A percentile compares a stretch with the other conserved stretches of the same genome.
Conservation (phyloP, 2,888 invertebrate genomes). For the Eumacrocentrus americanus region DNA sequence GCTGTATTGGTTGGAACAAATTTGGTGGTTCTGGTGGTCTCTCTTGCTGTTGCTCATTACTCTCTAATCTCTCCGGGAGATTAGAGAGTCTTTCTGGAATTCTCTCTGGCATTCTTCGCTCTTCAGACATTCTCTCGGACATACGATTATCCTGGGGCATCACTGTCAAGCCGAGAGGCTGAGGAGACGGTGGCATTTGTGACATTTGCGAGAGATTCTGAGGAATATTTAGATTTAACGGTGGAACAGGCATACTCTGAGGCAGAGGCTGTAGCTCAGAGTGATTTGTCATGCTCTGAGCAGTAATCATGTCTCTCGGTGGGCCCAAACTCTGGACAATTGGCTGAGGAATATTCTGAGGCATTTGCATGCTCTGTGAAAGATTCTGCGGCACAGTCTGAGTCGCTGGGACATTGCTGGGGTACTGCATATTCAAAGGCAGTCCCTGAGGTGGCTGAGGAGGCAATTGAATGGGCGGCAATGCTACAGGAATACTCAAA, state of each 20-base stretch:
- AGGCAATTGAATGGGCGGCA: constrained; percentile 40
- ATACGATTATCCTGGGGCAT: constrained; percentile 46
- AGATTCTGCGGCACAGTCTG: constrained; percentile 57
- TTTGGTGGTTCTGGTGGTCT: constrained; percentile 40
- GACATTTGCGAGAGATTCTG: constrained; percentile 55
- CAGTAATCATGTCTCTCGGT: constrained; percentile 32
- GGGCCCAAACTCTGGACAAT: constrained; percentile 31
- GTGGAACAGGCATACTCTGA: constrained; percentile 43
- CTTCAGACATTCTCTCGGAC: constrained; percentile 46
- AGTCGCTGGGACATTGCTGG: constrained; percentile 45
- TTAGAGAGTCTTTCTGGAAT: constrained; percentile 26
- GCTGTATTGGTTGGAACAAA: constrained; percentile 57
- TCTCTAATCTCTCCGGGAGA: constrained; percentile 3
- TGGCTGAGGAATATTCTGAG: constrained; percentile 43
- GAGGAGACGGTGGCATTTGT: constrained; percentile 52
- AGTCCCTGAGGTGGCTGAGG: constrained; percentile 49
- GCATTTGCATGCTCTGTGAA: constrained; percentile 51
- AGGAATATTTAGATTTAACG: constrained; percentile 57
- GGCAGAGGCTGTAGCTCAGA: constrained; percentile 37
- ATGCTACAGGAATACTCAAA: constrained; percentile 23
- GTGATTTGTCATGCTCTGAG: constrained; percentile 38
- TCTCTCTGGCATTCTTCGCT: constrained; percentile 35
- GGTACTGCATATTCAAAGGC: constrained; percentile 57
- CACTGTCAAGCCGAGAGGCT: constrained; percentile 56
- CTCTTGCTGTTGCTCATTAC: constrained; percentile 41